Conservation (phyloP, 2,113 vertebrate species). For the Lota lota region DNA sequence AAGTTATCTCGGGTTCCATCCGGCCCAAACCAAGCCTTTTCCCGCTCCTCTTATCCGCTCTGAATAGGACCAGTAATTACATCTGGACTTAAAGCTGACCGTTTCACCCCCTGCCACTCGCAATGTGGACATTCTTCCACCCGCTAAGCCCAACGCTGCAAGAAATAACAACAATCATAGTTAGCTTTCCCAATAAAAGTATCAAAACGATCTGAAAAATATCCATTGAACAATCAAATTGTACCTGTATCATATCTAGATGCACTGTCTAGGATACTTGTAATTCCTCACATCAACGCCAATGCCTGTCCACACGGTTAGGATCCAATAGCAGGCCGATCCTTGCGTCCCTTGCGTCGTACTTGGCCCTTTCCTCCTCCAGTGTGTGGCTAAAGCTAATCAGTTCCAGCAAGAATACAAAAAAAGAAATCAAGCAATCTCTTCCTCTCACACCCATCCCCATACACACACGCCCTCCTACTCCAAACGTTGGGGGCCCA, state of each 20-base stretch:
- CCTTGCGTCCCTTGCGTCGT: no score
- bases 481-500: conserved; percentile 36
- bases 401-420: conserved; percentile 33
- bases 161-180: neutral
- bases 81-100: conserved; percentile 56
- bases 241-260: no score
- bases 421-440: conserved; percentile 55
- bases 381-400: conserved; percentile 51
- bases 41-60: conserved; percentile 43
- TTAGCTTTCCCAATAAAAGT: no score
- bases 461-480: neutral
- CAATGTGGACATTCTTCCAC: conserved; percentile 13
- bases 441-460: conserved; percentile 8
- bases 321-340: no score
- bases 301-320: no score
- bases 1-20: conserved; percentile 52
- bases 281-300: no score
- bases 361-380: no score
- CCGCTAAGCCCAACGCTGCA: conserved; percentile 1
- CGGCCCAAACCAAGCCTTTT: conserved; percentile 47
- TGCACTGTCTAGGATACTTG: no score
- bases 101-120: conserved; percentile 10
- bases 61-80: conserved; percentile 66
- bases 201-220: no score
- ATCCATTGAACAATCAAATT: no score